Evolutionary conservation across 2,113 vertebrate genomes (phyloP), one percentile per base, ranked within the genome.

Genomic region (Perca flavescens): DNA sequence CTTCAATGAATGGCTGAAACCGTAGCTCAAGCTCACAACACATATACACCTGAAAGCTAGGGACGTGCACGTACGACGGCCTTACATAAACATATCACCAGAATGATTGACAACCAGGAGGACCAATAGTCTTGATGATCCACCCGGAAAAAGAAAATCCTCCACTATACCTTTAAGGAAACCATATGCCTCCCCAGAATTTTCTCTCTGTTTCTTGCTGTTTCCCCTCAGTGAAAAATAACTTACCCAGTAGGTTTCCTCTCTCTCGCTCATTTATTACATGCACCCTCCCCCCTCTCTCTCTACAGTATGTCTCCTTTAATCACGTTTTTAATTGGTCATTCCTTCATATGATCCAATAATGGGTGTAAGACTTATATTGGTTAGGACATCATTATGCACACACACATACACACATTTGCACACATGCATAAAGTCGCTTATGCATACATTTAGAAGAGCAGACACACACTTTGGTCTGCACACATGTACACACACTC

Each of bases 261-360:
- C 56, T 77, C 43, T 47, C 62, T 49, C 1, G 34, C 56, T 82
- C 47, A 57, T 84, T 84, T 86, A 76, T 76, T 75, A 79, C 65
- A 62, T 69, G 16, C 49, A 54, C 52, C 43, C 61, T n/a, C 63
- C 54, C 49, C 56, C 52, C 22, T 14, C 65, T 49, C 36, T 63
- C 74, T 61, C 81, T 73, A 50, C 81, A 74, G 50, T 53, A 78
- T 62, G 77, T 86, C 79, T 89, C 70, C 50, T 91, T 74, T 93
- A 91, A 93, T 92, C 86, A 80, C 66, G 58, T 83, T 92, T 89
- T 91, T 88, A 92, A 93, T 90, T 90, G 89, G 81, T 84, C 83
- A 80, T 85, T 91, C 77, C 72, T 62, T 92, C 80, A 86, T 12
- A 78, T 75, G 76, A 87, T 68, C 65, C 84, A 69, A 40, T 88